Evolutionary conservation across 2,797 vertebrate genomes (phyloP), one percentile per base, ranked within the genome.

Genomic region (Gymnoscopelus microlampas): DNA sequence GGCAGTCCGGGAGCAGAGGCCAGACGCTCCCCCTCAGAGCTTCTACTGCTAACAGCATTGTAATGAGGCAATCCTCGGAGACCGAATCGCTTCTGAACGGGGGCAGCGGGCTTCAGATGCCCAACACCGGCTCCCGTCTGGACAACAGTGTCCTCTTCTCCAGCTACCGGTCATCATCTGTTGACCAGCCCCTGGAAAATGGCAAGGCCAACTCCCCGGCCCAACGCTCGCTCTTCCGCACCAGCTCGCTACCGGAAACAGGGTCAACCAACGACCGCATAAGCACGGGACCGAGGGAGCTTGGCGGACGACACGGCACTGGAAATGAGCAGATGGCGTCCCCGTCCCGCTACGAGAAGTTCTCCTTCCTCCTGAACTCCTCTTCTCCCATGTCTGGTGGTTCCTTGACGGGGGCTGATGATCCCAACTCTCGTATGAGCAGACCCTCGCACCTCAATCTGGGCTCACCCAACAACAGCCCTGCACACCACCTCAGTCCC

Each of bases 121-220:
- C 61, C 81, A 70, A 15, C 65, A 62, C 47, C 44, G 70, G 88
- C 79, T 98, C 98, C 0, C 95, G 97, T 1, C 90, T 99, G 6
- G 95, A 96, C 60, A 93, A 87, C 83, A 98, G 96, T 3, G 26
- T 96, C 70, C 92, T 98, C 76, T 98, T 96, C 60, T 83, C 93
- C 19, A 88, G 73, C 79, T 91, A 92, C 54, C 80, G 85, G 55
- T 67, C 77, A 0, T 0, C 81, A 3, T 71, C 67, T 57, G 63
- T 53, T 6, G 90, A 90, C 32, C 73, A 67, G 58, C 44, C 11
- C 0, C 1, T 4, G 44, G 91, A 94, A n/a, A 92, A 87, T 2
- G 70, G 71, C 26, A 73, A 9, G 3, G 1, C 6, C 13, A 53
- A 14, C 32, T 23, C 59, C 4, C 5, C 0, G 11, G 0, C 15